Conservation (phyloP, 2,113 vertebrate genomes). For the Collichthys lucidus region DNA sequence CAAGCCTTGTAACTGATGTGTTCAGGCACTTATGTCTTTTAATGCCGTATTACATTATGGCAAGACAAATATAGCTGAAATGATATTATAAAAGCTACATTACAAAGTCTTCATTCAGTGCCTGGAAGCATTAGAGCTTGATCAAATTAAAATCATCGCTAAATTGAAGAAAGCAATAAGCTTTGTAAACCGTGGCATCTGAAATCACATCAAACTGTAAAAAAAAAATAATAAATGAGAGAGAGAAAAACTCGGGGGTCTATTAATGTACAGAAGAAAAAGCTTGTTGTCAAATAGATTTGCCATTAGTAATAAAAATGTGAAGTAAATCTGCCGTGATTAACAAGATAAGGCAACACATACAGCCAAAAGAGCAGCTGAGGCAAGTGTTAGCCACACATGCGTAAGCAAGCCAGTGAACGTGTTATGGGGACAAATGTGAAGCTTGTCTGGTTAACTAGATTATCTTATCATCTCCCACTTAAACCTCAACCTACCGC, state of each 20-base stretch:
- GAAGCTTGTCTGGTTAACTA: constrained; percentile 25
- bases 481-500: background rate
- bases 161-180: background rate
- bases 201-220: background rate
- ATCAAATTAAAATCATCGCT: background rate
- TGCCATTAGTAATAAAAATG: background rate
- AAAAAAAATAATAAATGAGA: background rate
- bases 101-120: background rate
- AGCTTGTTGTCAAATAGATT: constrained; percentile 5
- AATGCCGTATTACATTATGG: background rate
- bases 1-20: background rate
- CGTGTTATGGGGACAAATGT: background rate
- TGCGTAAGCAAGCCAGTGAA: constrained; percentile 2
- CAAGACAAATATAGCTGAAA: background rate
- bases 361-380: background rate
- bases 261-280: background rate
- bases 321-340: constrained; percentile 21
- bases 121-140: background rate
- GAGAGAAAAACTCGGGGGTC: background rate
- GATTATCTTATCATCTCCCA: background rate
- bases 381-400: constrained; percentile 4
- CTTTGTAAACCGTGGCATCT: background rate
- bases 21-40: background rate
- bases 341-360: background rate
- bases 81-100: background rate